Conservation (phyloP, 2,113 vertebrate species). For the Lutjanus erythropterus region DNA sequence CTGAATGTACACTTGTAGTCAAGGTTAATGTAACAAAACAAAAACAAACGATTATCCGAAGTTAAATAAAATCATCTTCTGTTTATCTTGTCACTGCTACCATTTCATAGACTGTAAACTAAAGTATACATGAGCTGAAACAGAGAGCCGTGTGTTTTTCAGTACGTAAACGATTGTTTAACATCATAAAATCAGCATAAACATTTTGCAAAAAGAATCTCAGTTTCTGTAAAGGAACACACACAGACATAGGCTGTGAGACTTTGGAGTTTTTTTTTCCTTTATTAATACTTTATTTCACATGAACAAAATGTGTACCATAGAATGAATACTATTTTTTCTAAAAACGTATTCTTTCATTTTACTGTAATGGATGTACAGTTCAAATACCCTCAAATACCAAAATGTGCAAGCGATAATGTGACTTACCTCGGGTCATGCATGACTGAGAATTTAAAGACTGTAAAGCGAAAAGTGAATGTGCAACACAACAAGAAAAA, state of each 20-base stretch:
- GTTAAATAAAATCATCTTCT: slow-evolving; percentile 6
- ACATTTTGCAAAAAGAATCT: no score
- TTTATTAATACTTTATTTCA: slow-evolving; percentile 47
- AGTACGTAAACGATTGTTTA: background rate
- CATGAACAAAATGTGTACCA: slow-evolving; percentile 50
- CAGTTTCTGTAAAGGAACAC: background rate
- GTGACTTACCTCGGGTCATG: background rate
- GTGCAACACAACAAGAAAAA: slow-evolving; percentile 8
- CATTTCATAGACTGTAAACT: background rate
- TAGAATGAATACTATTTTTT: background rate
- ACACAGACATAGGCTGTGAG: background rate
- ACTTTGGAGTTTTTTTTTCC: background rate
- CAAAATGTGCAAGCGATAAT: slow-evolving; percentile 44
- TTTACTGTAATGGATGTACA: slow-evolving; percentile 4
- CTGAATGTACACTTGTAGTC: background rate
- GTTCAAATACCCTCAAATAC: slow-evolving; percentile 22
- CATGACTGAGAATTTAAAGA: slow-evolving; percentile 13
- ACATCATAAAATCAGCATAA: slow-evolving; percentile 1
- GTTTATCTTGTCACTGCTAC: slow-evolving; percentile 15
- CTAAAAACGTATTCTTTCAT: slow-evolving; percentile 2
- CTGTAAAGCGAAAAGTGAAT: background rate
- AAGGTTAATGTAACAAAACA: background rate
- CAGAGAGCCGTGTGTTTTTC: background rate
- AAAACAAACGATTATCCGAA: slow-evolving; percentile 3
- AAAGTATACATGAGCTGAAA: background rate